Conservation (phyloP, 2,113 vertebrate genomes). For the Pitta sordida region DNA sequence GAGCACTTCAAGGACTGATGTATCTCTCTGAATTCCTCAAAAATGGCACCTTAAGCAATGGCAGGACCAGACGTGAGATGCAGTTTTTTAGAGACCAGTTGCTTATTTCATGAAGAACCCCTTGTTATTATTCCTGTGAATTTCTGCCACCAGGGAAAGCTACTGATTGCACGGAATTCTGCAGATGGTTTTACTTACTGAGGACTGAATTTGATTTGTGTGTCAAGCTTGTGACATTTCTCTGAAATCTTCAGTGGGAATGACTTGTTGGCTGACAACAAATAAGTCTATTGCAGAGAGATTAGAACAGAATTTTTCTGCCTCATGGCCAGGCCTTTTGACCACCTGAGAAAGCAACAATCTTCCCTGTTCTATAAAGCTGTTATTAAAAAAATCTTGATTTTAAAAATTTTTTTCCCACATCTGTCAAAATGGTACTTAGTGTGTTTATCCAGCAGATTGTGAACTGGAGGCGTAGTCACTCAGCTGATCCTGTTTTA, state of each 20-base stretch:
- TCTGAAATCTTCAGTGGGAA: neutral
- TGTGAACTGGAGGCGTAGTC: neutral
- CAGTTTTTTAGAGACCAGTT: neutral
- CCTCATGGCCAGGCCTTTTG: neutral
- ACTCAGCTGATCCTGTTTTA: slow-evolving; percentile 16
- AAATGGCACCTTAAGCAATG: neutral
- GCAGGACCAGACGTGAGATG: neutral
- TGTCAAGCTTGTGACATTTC: neutral
- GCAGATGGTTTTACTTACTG: neutral
- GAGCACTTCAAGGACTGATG: neutral
- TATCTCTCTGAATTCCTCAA: neutral
- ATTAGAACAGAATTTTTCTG: slow-evolving; percentile 7
- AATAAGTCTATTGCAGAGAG: neutral
- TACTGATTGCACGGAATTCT: neutral
- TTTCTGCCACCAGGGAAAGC: neutral
- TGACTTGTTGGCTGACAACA: neutral
- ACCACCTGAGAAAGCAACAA: neutral
- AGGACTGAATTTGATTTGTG: neutral
- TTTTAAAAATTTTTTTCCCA: neutral
- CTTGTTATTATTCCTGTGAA: neutral
- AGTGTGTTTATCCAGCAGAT: slow-evolving; percentile 1
- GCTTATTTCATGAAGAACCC: neutral
- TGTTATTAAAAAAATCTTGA: neutral
- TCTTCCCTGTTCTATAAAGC: neutral
- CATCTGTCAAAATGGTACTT: slow-evolving; percentile 20